phyloP scores from a whole-genome alignment of 2,113 vertebrate genomes.

The Ophiodon elongatus region DNA sequence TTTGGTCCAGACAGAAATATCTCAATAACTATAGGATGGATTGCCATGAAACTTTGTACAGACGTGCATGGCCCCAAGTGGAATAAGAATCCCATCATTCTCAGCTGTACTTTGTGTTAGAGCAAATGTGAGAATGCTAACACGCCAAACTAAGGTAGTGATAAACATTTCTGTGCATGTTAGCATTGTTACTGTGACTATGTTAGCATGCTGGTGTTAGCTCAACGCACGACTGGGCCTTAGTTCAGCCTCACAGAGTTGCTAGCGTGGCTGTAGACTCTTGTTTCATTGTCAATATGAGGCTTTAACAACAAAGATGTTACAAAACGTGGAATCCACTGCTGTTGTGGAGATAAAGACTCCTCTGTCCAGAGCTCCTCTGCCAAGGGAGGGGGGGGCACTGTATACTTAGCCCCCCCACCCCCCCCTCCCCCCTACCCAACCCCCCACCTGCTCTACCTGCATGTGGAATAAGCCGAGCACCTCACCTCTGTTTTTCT shows the following conservation, averaged over 20 bases:
- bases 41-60: background rate
- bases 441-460: slow-evolving; percentile 61
- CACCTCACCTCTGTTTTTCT: slow-evolving; percentile 89
- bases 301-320: background rate
- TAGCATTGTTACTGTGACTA: background rate
- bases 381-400: background rate
- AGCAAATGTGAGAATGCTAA: background rate
- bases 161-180: background rate
- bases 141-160: no score
- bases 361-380: slow-evolving; percentile 34
- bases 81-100: background rate
- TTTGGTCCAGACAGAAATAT: background rate
- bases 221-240: background rate
- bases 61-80: background rate
- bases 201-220: background rate
- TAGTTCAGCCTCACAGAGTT: background rate
- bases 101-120: background rate
- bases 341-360: slow-evolving; percentile 42
- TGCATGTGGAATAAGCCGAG: slow-evolving; percentile 92
- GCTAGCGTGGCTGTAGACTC: background rate
- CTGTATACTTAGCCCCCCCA: slow-evolving; percentile 67
- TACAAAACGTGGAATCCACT: slow-evolving; percentile 22
- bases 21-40: background rate
- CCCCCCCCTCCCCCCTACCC: slow-evolving; percentile 1
- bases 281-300: background rate